Evolutionary conservation across 2,797 vertebrate genomes (phyloP), one percentile per base, ranked within the genome.

Genomic region (Taenioides sp.): DNA sequence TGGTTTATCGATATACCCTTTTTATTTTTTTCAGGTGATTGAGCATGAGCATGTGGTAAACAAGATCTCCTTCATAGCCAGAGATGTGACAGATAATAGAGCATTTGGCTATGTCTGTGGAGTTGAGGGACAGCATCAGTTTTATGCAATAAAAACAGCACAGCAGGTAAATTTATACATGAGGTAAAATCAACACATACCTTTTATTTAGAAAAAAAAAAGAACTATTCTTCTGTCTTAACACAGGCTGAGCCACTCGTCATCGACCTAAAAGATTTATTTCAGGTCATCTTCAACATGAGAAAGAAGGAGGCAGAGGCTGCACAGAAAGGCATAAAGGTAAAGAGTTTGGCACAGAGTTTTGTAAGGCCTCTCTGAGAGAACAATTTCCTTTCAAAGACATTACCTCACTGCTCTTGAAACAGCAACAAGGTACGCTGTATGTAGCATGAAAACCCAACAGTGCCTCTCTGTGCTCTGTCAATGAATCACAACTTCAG

Each of bases 61-160:
- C 85, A 99, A 95, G 89, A 96, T 99, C 87, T 99, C 98, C 75
- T 99, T 99, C 87, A 99, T 99, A 75, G 98, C 98, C 82, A 95
- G 96, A 47, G 98, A 99, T 74, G 96, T 99, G 60, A 99, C 98
- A 0, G 98, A 99, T 76, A 98, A 96, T 86, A 86, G 98, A 64
- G 97, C 97, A 0, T 99, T 99, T 76, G 98, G 98, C 43, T 99
- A 99, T 0, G 94, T 99, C 57, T 99, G 96, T 70, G 98, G 98
- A 68, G 95, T 95, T 70, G 98, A 99, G 83, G 98, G 98, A 11
- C 98, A 99, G 77, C 98, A 99, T 75, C 97, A 98, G 69, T 99
- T 99, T 88, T 98, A 98, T 79, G 98, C 97, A 74, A 96, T 99
- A 79, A 99, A 99, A 92, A 99, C 98, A 0, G 92, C 94, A 62